These are phyloP conservation scores for Corythoichthys haematopterus DNA, from an alignment of 2,113 vertebrate species.

Conservation along the genomic window DNA sequence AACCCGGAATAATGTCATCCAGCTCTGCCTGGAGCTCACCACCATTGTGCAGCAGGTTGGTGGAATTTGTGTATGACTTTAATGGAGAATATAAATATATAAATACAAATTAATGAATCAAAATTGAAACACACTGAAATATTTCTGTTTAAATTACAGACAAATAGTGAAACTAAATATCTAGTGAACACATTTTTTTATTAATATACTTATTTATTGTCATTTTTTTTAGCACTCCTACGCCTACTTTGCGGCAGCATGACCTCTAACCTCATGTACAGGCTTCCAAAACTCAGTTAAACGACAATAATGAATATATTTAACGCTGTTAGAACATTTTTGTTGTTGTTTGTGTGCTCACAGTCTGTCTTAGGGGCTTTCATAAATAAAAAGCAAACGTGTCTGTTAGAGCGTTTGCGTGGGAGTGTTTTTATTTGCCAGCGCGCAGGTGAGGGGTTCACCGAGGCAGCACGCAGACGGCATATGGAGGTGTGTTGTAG, in stretches of 20 bases:
- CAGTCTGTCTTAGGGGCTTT: constrained; percentile 41
- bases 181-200: too few relatives aligned
- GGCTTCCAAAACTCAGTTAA: constrained; percentile 27
- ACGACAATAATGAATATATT: background rate
- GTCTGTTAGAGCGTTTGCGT: constrained; percentile 30
- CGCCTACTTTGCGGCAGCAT: background rate
- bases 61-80: constrained; percentile 31
- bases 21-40: constrained; percentile 97
- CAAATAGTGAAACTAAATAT: too few relatives aligned
- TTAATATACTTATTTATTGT: too few relatives aligned
- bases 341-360: constrained; percentile 38
- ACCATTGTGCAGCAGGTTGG: constrained; percentile 95
- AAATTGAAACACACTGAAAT: too few relatives aligned
- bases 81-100: background rate
- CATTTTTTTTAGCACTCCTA: too few relatives aligned
- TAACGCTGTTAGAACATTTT: constrained; percentile 29
- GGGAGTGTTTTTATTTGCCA: constrained; percentile 30
- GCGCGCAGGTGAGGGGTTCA: constrained; percentile 32
- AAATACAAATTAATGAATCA: too few relatives aligned
- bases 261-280: background rate
- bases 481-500: constrained; percentile 17
- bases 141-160: too few relatives aligned
- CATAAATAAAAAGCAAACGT: constrained; percentile 38
- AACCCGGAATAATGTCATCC: constrained; percentile 97
- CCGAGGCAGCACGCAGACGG: constrained; percentile 29